phyloP scores from a whole-genome alignment of 2,797 vertebrate genomes.

The Philypnodon macrostomus region DNA sequence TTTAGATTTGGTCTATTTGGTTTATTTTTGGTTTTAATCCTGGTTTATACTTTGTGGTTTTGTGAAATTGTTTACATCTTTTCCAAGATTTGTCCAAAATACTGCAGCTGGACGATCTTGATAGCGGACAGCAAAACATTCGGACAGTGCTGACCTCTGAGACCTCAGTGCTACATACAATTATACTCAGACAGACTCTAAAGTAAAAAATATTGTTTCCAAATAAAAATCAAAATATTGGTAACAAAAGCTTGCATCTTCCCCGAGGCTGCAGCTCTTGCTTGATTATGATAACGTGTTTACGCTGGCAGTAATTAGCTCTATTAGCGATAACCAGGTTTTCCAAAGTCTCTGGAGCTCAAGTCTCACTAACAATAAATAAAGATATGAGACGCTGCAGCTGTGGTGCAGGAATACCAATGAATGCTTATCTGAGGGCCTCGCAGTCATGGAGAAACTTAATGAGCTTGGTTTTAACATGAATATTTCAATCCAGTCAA shows the following conservation, averaged over 20 bases:
- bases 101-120: too few species aligned
- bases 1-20: too few species aligned
- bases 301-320: conserved; percentile 14
- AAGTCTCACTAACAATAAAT: conserved; percentile 2
- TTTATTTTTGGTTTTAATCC: too few species aligned
- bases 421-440: conserved; percentile 6
- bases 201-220: too few species aligned
- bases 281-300: conserved; percentile 18
- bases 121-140: too few species aligned
- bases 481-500: neutral
- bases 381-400: conserved; percentile 3
- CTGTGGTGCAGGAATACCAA: conserved; percentile 12
- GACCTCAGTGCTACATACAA: too few species aligned
- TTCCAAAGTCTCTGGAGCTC: conserved; percentile 6
- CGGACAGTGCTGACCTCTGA: too few species aligned
- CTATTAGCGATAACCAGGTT: conserved; percentile 13
- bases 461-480: conserved; percentile 1
- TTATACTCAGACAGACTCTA: too few species aligned
- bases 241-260: conserved; percentile 14
- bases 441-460: neutral
- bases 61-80: too few species aligned
- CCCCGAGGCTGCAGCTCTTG: conserved; percentile 18
- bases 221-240: conserved; percentile 24
- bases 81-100: too few species aligned
- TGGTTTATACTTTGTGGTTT: too few species aligned